These are phyloP conservation scores for Nothocercus julius DNA, from an alignment of 2,113 vertebrate species.

Conservation along the genomic window DNA sequence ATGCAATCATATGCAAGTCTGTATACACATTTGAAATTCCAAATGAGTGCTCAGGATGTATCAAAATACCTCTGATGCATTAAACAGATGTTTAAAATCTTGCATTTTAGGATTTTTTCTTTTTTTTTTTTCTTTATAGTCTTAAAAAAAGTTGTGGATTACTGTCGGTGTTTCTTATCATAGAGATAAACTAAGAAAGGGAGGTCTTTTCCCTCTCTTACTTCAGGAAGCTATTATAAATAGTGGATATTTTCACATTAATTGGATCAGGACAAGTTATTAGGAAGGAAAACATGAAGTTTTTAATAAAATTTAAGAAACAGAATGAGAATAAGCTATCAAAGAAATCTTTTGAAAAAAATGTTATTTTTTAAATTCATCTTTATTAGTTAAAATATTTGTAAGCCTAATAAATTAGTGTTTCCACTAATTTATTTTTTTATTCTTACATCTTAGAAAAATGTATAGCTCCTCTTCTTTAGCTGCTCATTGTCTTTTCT, in stretches of 20 bases:
- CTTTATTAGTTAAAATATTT: neutral
- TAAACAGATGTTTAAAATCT: neutral
- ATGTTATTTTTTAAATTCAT: neutral
- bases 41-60: neutral
- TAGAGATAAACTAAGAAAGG: neutral
- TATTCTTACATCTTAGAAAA: neutral
- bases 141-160: neutral
- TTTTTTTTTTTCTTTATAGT: neutral
- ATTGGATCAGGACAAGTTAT: neutral
- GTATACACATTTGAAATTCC: neutral
- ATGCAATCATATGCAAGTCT: neutral
- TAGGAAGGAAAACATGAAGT: neutral
- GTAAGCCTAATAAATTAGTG: neutral
- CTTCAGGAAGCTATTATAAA: neutral
- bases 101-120: neutral
- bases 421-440: neutral
- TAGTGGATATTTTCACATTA: neutral
- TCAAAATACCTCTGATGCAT: neutral
- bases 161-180: neutral
- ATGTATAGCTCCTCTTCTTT: neutral
- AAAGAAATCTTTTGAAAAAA: neutral
- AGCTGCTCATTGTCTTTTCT: neutral
- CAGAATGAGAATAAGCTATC: neutral
- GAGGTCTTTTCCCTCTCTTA: neutral
- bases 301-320: conserved; percentile 14